Evolutionary conservation across 2,113 vertebrate genomes (phyloP).

Genomic region (Eulacestoma nigropectus): DNA sequence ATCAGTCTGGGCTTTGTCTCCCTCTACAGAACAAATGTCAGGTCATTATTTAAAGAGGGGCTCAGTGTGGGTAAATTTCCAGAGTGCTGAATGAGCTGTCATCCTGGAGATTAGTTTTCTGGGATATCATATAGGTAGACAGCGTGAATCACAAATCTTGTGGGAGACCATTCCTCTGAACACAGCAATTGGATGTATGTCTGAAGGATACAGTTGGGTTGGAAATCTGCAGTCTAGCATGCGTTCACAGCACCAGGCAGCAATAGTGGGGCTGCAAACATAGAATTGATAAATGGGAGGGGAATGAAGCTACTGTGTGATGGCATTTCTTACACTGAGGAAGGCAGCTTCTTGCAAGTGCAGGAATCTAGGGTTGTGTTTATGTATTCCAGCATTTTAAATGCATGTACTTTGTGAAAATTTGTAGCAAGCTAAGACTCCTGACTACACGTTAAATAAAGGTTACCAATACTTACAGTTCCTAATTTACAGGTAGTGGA

Average conservation of each 20-base stretch:
- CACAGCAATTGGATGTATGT: background rate
- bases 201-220: background rate
- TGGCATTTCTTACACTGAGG: background rate
- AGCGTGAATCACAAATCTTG: background rate
- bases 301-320: background rate
- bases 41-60: conserved; percentile 50
- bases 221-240: background rate
- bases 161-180: background rate
- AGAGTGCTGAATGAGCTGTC: conserved; percentile 29
- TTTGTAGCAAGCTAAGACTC: background rate
- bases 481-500: background rate
- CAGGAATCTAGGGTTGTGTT: background rate
- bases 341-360: background rate
- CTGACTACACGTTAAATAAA: background rate
- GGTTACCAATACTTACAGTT: background rate
- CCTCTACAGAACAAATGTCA: conserved; percentile 64
- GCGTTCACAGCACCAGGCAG: rapidly evolving
- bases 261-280: background rate
- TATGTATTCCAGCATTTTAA: background rate
- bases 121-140: background rate
- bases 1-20: conserved; percentile 62
- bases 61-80: conserved; percentile 1
- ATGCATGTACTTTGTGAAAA: background rate
- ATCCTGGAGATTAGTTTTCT: background rate
- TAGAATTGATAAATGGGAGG: background rate